phyloP scores from a whole-genome alignment of 2,113 vertebrate species.

The Merops nubicus region DNA sequence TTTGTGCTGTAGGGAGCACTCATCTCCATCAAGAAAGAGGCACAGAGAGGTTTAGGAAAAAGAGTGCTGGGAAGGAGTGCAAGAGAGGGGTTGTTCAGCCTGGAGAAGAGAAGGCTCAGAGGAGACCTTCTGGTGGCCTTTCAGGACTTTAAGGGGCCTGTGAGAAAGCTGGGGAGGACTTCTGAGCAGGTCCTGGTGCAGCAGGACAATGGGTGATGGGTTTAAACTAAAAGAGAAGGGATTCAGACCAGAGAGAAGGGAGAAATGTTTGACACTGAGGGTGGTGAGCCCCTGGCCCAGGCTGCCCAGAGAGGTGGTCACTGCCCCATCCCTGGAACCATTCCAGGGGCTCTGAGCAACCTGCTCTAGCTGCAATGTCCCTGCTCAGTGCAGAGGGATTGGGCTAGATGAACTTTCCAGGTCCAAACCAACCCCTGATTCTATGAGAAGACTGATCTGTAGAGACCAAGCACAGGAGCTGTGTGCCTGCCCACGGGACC shows the following conservation, averaged over 20 bases:
- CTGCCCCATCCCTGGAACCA: neutral
- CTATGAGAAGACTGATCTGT: neutral
- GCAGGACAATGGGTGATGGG: neutral
- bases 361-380: neutral
- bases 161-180: neutral
- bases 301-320: neutral
- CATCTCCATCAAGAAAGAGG: neutral
- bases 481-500: neutral
- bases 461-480: neutral
- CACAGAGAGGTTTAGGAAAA: neutral
- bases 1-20: neutral
- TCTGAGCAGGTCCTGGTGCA: neutral
- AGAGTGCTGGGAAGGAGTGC: neutral
- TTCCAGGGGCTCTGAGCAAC: neutral
- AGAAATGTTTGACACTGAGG: neutral
- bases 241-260: neutral
- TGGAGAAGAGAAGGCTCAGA: neutral
- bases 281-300: neutral
- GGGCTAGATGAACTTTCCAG: neutral
- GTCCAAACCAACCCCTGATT: neutral
- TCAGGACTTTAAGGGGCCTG: neutral
- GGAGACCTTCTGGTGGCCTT: neutral
- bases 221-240: neutral
- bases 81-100: neutral
- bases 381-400: neutral